Evolutionary conservation across 2,113 vertebrate genomes (phyloP).

Genomic region (Chrysemys picta): DNA sequence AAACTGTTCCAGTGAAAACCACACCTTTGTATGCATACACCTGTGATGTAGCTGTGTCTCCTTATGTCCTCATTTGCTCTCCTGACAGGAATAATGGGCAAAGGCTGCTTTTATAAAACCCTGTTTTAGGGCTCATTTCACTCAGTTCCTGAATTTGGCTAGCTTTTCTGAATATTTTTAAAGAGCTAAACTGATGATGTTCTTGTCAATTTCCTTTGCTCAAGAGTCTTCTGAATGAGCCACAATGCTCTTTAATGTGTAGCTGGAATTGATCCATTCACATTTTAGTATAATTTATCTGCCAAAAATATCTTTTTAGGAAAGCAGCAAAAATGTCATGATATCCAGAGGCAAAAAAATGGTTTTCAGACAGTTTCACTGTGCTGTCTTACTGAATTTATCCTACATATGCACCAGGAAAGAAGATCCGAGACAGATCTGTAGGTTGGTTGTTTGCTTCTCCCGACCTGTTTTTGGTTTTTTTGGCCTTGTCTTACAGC

Average conservation of each 20-base stretch:
- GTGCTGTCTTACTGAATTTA: neutral
- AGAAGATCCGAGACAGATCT: neutral
- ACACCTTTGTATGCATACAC: neutral
- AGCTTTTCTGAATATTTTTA: conserved; percentile 1
- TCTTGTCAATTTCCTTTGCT: neutral
- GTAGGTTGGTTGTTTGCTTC: neutral
- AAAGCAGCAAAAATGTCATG: conserved; percentile 8
- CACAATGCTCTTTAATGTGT: neutral
- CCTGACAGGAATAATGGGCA: neutral
- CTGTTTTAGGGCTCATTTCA: neutral
- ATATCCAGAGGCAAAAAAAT: neutral
- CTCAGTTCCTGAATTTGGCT: neutral
- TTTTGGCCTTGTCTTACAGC: neutral
- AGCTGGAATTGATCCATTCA: neutral
- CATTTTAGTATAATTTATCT: neutral
- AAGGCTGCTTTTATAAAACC: neutral
- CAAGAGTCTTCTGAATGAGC: neutral
- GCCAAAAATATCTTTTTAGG: neutral
- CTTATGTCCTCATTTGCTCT: neutral
- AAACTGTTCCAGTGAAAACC: neutral
- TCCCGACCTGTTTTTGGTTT: neutral
- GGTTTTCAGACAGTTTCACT: neutral
- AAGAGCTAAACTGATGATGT: conserved; percentile 21
- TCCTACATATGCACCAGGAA: neutral
- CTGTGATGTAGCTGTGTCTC: neutral